phyloP scores from a whole-genome alignment of 2,797 vertebrate genomes.

The Falco cherrug region DNA sequence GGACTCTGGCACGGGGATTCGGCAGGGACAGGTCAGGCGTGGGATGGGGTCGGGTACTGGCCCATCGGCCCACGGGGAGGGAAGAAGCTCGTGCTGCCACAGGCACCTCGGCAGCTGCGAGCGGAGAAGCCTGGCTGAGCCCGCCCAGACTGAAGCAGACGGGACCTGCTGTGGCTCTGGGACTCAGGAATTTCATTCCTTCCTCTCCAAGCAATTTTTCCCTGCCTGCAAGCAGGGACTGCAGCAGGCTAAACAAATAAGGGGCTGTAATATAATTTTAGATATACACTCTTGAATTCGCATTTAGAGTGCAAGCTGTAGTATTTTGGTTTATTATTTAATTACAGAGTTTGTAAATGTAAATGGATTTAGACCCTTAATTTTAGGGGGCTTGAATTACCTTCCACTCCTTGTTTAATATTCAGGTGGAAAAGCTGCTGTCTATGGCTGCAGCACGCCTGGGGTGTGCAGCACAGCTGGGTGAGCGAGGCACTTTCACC shows the following conservation, averaged over 20 bases:
- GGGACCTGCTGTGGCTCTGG: neutral
- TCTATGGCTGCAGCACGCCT: neutral
- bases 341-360: constrained; percentile 52
- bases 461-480: neutral
- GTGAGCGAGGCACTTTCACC: neutral
- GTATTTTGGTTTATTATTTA: constrained; percentile 64
- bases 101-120: neutral
- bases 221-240: neutral
- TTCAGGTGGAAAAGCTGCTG: constrained; percentile 23
- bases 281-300: constrained; percentile 21
- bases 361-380: constrained; percentile 50
- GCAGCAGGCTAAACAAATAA: constrained; percentile 43
- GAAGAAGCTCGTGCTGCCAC: neutral
- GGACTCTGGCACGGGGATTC: neutral
- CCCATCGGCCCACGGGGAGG: neutral
- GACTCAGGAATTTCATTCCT: neutral
- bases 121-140: neutral
- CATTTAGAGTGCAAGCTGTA: constrained; percentile 1
- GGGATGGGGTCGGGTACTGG: fast-evolving
- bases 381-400: constrained; percentile 43
- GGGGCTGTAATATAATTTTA: constrained; percentile 21
- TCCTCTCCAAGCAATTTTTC: neutral
- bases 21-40: neutral
- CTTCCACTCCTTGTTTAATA: constrained; percentile 36
- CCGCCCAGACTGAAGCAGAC: neutral